Evolutionary conservation across 2,888 invertebrate species (phyloP).

Genomic region (Latrodectus elegans): DNA sequence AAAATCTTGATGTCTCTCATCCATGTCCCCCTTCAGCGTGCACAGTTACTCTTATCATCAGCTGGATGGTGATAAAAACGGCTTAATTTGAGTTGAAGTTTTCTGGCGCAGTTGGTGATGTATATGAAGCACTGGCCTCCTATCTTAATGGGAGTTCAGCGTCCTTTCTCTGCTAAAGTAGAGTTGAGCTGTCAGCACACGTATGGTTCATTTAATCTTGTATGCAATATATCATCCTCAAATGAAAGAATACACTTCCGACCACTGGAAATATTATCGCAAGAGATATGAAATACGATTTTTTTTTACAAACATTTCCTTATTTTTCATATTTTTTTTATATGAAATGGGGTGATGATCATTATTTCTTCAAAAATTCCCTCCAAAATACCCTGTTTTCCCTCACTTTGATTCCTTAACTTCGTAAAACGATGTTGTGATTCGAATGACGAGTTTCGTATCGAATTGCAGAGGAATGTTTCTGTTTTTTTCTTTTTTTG

Average conservation of each 20-base stretch:
- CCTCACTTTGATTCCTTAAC: no score
- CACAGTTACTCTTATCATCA: no score
- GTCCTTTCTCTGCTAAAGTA: neutral
- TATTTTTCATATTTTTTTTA: no score
- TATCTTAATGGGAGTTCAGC: constrained; percentile 15
- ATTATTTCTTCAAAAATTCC: no score
- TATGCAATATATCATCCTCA: neutral
- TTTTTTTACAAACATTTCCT: neutral
- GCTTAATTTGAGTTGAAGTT: neutral
- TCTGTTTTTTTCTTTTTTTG: no score
- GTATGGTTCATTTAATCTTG: constrained; percentile 30
- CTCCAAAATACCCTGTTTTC: no score
- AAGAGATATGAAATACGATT: neutral
- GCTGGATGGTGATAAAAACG: neutral
- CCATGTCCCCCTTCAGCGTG: no score
- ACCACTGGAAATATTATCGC: neutral
- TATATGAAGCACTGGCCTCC: constrained; percentile 1
- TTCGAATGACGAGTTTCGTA: no score
- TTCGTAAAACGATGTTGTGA: no score
- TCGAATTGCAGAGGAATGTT: no score
- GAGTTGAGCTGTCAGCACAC: constrained; percentile 14
- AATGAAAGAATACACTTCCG: neutral
- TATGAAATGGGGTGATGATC: no score
- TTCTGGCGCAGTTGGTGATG: neutral
- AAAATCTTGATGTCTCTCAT: no score